Percentiles rank a stretch among this genome's conserved stretches.
Conservation (phyloP, 2,888 invertebrate genomes). For the Apamea crenata region DNA sequence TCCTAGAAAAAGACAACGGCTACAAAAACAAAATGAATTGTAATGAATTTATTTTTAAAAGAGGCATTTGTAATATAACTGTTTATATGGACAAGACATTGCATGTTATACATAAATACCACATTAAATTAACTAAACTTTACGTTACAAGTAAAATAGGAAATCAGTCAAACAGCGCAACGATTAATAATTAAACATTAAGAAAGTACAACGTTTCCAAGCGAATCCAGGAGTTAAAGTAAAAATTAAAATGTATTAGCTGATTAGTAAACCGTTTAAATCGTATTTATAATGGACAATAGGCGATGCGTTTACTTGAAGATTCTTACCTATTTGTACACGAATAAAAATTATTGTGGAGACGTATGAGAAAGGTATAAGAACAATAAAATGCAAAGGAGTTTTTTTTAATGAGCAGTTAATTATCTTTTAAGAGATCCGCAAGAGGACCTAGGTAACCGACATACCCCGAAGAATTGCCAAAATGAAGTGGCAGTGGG, state of each 20-base stretch:
- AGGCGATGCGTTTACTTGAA: background rate
- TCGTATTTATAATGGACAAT: background rate
- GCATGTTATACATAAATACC: background rate
- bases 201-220: slow-evolving; percentile 32
- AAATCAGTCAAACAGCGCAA: slow-evolving; percentile 7
- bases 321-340: background rate
- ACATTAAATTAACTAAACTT: background rate
- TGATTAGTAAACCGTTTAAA: background rate
- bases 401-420: too few species aligned
- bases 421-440: too few species aligned
- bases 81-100: background rate
- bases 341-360: background rate
- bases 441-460: too few species aligned
- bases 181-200: slow-evolving; percentile 18
- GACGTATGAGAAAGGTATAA: too few species aligned
- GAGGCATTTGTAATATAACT: background rate
- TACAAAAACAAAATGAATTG: background rate
- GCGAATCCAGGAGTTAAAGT: slow-evolving; percentile 13
- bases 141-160: background rate
- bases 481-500: too few species aligned
- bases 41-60: background rate
- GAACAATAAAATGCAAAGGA: too few species aligned
- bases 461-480: too few species aligned
- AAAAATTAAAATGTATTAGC: slow-evolving; percentile 50
- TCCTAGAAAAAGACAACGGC: background rate